Evolutionary conservation across 2,888 invertebrate species (phyloP), one percentile per base, ranked within the genome.

Genomic region (Epinotia nisella): DNA sequence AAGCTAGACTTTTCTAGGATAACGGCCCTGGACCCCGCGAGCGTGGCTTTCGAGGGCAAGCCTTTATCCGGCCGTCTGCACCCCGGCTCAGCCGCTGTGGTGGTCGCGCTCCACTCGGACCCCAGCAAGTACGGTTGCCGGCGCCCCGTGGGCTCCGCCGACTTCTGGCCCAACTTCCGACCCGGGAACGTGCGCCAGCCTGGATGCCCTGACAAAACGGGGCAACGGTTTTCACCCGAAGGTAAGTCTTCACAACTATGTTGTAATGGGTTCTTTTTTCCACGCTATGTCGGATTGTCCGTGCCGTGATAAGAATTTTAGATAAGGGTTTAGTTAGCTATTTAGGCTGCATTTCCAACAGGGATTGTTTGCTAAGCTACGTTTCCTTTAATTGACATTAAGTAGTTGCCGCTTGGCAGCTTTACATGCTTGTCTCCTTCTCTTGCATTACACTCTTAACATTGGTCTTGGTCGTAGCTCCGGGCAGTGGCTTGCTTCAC

Each of bases 151-250:
- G 77, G 74, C 3, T 74, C 71, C 13, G 77, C 71, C 13, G 77
- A 77, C 66, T 75, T 72, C 24, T 77, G 77, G 77, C 75, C 77
- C 17, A 77, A 77, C 68, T 76, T 51, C 66, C 68, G 53, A 24
- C 62, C 41, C 29, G 75, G 77, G 2, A 71, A 59, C 10, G 75
- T 77, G 4, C 21, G 60, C 10, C 77, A 77, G 70, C 77, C 77
- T 2, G 77, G 77, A 11, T 77, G 77, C 41, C 66, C 66, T 1
- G 66, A 56, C 5, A 56, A 35, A n/a, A 39, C 66, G 55, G 55
- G 55, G 10, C 55, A 21, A 21, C 19, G 41, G 21, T 66, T 66
- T 55, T 66, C 66, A 24, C 66, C 56, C 15, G 66, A 66, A 66
- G 66, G 66, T 19, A 24, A 24, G 39, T 9, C 7, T 41, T 7